A percentile compares a stretch with the other conserved stretches of the same genome.
phyloP scores from a whole-genome alignment of 2,113 vertebrate species.

The Xiphophorus maculatus region DNA sequence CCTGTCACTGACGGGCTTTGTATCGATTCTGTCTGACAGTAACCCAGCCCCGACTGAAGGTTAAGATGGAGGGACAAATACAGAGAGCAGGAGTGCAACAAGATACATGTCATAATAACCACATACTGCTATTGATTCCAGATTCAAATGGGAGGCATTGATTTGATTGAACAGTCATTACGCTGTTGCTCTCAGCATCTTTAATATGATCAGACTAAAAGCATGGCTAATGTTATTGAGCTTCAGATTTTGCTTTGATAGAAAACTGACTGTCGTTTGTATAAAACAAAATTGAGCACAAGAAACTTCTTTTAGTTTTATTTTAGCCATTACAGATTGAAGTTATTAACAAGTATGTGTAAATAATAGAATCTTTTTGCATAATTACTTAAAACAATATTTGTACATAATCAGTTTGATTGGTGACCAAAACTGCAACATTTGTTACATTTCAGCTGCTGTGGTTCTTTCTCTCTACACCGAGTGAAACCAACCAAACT shows the following conservation, averaged over 20 bases:
- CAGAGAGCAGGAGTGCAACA: constrained; percentile 43
- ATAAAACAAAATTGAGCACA: not conserved
- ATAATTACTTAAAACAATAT: too few species aligned
- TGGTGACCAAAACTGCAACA: too few species aligned
- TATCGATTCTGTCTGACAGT: constrained; percentile 69
- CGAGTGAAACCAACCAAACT: too few species aligned
- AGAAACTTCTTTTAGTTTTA: too few species aligned
- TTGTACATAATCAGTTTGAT: too few species aligned
- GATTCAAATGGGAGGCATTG: constrained; percentile 61
- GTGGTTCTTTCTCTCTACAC: too few species aligned
- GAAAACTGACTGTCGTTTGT: not conserved
- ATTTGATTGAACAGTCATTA: constrained; percentile 72
- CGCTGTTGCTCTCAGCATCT: constrained; percentile 39
- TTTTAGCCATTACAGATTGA: too few species aligned
- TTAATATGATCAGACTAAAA: constrained; percentile 78
- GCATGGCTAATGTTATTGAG: constrained; percentile 65
- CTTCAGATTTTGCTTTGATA: constrained; percentile 13
- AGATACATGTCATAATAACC: constrained; percentile 65
- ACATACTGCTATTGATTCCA: constrained; percentile 66
- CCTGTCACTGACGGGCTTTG: constrained; percentile 61
- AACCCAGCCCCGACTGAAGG: constrained; percentile 50
- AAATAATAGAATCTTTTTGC: too few species aligned
- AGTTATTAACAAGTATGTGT: too few species aligned
- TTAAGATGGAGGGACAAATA: constrained; percentile 41
- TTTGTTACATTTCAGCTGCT: too few species aligned